Conservation (phyloP, 2,888 invertebrate species). For the Podotricha telesiphe region DNA sequence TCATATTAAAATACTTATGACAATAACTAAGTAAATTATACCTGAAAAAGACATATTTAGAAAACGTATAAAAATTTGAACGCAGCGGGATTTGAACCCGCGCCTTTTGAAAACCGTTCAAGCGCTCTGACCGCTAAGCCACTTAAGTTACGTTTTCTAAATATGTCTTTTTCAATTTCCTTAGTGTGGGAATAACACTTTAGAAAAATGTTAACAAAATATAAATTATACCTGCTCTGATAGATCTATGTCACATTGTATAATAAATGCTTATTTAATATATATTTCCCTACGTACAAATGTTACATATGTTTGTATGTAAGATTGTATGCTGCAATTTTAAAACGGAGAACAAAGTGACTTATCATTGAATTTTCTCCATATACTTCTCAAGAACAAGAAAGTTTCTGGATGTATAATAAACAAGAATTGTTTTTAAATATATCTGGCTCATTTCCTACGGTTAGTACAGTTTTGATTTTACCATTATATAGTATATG, state of each 20-base stretch:
- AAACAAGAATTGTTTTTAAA: too few relatives aligned
- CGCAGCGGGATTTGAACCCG: too few relatives aligned
- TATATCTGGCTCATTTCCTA: too few relatives aligned
- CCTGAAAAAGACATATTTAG: too few relatives aligned
- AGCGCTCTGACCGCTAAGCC: too few relatives aligned
- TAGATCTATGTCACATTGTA: not conserved
- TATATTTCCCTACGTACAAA: not conserved
- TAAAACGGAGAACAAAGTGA: too few relatives aligned
- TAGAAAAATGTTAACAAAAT: too few relatives aligned
- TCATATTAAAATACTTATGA: conserved; percentile 27
- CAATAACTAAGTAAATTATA: conserved; percentile 21
- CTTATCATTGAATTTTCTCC: not conserved
- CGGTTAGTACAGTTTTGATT: not conserved
- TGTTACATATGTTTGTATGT: not conserved
- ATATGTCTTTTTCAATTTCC: too few relatives aligned
- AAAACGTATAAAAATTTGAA: too few relatives aligned
- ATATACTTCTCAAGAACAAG: not conserved
- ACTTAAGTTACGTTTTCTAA: too few relatives aligned
- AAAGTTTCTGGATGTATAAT: not conserved
- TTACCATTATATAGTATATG: not conserved
- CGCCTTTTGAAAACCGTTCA: too few relatives aligned
- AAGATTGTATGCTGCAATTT: not conserved
- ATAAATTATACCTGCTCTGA: not conserved
- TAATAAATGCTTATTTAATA: conserved; percentile 1
- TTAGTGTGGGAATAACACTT: too few relatives aligned